Conservation (phyloP, 2,888 invertebrate genomes). For the Liopterus haemorrhoidalis region DNA sequence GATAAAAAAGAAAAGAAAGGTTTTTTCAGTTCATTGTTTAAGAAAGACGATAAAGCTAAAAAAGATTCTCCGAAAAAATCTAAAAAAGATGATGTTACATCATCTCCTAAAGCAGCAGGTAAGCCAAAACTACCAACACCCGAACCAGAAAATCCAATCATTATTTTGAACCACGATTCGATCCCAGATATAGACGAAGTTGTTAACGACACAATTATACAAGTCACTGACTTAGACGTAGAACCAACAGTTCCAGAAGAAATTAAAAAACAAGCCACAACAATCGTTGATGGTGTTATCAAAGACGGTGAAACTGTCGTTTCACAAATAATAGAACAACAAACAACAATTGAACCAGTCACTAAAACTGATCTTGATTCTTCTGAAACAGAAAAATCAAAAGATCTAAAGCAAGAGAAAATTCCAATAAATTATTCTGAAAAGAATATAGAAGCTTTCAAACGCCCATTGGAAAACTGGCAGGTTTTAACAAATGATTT, state of each 20-base stretch:
- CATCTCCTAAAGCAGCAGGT: background rate
- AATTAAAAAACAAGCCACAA: slow-evolving; percentile 32
- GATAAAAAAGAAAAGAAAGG: slow-evolving; percentile 38
- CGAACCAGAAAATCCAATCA: slow-evolving; percentile 22
- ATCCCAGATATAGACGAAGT: slow-evolving; percentile 20
- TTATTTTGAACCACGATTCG: slow-evolving; percentile 13
- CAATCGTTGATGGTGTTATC: slow-evolving; percentile 32
- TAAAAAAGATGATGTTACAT: slow-evolving; percentile 1
- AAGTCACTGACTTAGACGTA: slow-evolving; percentile 31
- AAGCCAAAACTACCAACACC: slow-evolving; percentile 42
- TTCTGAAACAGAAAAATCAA: no score
- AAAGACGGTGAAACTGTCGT: slow-evolving; percentile 25
- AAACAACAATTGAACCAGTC: slow-evolving; percentile 39
- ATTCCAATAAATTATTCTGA: slow-evolving; percentile 8
- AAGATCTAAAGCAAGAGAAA: no score
- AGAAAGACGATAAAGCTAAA: slow-evolving; percentile 25
- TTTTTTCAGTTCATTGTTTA: slow-evolving; percentile 36
- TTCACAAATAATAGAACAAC: slow-evolving; percentile 24
- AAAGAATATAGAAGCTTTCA: slow-evolving; percentile 5
- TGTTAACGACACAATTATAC: slow-evolving; percentile 25
- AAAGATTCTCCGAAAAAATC: slow-evolving; percentile 1
- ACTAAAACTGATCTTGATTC: slow-evolving; percentile 41
- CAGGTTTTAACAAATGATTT: slow-evolving; percentile 37
- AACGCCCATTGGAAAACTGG: slow-evolving; percentile 22
- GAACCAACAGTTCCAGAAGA: slow-evolving; percentile 25